These are phyloP conservation scores for Trypoxylus dichotomus DNA, from an alignment of 1,140 invertebrate genomes.

Conservation along the genomic window DNA sequence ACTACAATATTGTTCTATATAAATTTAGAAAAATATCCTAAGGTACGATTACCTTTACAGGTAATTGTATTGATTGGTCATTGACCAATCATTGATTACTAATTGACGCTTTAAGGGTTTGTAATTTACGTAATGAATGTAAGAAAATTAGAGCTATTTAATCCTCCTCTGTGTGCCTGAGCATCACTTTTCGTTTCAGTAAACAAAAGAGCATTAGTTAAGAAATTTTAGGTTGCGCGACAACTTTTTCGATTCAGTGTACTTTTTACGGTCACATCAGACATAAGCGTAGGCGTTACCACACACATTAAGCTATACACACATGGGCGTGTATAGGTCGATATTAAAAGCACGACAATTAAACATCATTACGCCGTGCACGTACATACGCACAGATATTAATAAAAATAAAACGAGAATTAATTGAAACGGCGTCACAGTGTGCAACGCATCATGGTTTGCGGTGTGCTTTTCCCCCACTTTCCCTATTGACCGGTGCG, in stretches of 20 bases:
- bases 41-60: too few species aligned
- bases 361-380: neutral
- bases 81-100: too few species aligned
- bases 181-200: too few species aligned
- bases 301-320: neutral
- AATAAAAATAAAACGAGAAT: conserved; percentile 2
- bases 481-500: neutral
- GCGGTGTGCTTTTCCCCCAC: neutral
- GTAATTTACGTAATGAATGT: too few species aligned
- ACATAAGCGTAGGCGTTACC: neutral
- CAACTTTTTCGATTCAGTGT: neutral
- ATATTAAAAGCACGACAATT: neutral
- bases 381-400: neutral
- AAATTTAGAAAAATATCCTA: too few species aligned
- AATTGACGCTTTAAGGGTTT: too few species aligned
- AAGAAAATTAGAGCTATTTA: too few species aligned
- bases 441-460: neutral
- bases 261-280: neutral
- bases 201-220: too few species aligned
- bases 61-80: too few species aligned
- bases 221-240: too few species aligned
- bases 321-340: neutral
- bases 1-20: too few species aligned
- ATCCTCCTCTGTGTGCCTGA: too few species aligned
- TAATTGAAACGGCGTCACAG: conserved; percentile 1